phyloP scores from a whole-genome alignment of 2,888 invertebrate species.

The Thymelicus sylvestris region DNA sequence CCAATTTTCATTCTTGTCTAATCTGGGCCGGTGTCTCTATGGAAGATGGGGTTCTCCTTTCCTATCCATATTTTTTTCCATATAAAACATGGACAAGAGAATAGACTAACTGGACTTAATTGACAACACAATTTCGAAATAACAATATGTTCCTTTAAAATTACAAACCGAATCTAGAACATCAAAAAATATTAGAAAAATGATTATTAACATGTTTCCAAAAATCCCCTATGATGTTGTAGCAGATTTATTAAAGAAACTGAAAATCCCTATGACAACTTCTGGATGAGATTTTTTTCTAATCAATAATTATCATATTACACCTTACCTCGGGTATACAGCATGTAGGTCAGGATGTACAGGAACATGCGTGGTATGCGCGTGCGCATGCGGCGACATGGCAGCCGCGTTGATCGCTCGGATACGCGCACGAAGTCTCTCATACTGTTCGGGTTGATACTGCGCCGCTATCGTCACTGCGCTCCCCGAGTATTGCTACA shows the following conservation, averaged over 20 bases:
- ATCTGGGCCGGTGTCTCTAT: no score
- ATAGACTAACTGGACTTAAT: no score
- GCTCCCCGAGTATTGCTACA: slow-evolving; percentile 71
- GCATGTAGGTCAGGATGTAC: slow-evolving; percentile 72
- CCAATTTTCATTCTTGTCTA: no score
- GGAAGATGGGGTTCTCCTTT: no score
- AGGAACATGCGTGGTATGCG: slow-evolving; percentile 63
- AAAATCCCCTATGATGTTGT: no score
- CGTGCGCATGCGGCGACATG: slow-evolving; percentile 65
- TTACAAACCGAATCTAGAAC: neutral
- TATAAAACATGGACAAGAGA: no score
- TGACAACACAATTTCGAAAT: no score
- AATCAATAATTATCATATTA: neutral
- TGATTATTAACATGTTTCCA: no score
- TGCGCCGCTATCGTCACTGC: slow-evolving; percentile 81
- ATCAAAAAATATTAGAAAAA: neutral
- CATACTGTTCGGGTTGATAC: slow-evolving; percentile 81
- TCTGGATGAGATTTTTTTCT: no score
- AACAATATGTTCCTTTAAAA: neutral
- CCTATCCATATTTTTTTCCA: no score
- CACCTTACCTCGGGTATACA: slow-evolving; percentile 72
- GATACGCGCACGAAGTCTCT: slow-evolving; percentile 78
- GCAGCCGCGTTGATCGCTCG: slow-evolving; percentile 77
- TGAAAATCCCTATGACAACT: no score
- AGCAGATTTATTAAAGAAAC: no score